These are phyloP conservation scores for Brotula barbata DNA, from an alignment of 2,797 vertebrate species.

Conservation along the genomic window DNA sequence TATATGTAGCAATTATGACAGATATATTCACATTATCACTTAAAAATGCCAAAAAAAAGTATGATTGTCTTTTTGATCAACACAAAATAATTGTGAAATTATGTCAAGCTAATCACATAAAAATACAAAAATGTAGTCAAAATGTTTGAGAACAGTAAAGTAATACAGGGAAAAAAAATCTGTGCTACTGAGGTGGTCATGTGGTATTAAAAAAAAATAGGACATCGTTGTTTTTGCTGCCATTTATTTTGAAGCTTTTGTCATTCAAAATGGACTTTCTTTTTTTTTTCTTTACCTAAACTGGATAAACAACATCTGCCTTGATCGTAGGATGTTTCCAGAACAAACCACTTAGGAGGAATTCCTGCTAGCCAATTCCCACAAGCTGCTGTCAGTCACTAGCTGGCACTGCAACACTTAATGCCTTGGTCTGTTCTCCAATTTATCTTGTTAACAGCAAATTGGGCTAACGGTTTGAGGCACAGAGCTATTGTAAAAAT, in stretches of 20 bases:
- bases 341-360: slow-evolving; percentile 84
- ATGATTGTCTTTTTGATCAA: not conserved
- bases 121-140: slow-evolving; percentile 1
- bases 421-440: slow-evolving; percentile 85
- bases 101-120: slow-evolving; percentile 24
- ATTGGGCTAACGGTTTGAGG: slow-evolving; percentile 81
- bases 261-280: slow-evolving; percentile 68
- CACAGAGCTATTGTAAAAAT: slow-evolving; percentile 74
- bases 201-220: slow-evolving; percentile 39
- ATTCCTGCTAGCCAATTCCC: slow-evolving; percentile 83
- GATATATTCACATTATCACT: no score
- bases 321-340: slow-evolving; percentile 82
- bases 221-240: slow-evolving; percentile 37
- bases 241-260: slow-evolving; percentile 63
- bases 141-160: slow-evolving; percentile 26
- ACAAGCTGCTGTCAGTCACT: slow-evolving; percentile 85
- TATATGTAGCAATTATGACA: not conserved
- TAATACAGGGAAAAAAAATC: slow-evolving; percentile 3
- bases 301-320: slow-evolving; percentile 84
- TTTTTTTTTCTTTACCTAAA: slow-evolving; percentile 65
- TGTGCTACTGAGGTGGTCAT: slow-evolving; percentile 35
- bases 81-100: slow-evolving; percentile 13
- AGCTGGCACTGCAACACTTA: slow-evolving; percentile 84
- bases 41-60: not conserved
- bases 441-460: slow-evolving; percentile 88